Percentiles rank a stretch among this genome's conserved stretches.
Evolutionary conservation across 2,888 invertebrate genomes (phyloP).

Genomic region (Trichopria drosophilae): DNA sequence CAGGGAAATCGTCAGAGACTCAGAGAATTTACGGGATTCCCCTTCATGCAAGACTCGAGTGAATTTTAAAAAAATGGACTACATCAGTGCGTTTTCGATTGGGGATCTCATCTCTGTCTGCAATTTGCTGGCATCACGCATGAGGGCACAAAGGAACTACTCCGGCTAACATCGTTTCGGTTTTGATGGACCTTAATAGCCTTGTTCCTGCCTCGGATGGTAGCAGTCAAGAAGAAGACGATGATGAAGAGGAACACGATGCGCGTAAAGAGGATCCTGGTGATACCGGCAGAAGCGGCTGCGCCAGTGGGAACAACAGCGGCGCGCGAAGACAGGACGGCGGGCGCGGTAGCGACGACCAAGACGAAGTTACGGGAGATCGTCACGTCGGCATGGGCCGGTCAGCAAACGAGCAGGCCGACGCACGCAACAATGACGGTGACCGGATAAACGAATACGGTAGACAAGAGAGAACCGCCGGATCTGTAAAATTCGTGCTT

Average conservation of each 20-base stretch:
- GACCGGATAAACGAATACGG: too few relatives aligned
- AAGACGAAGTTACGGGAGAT: too few relatives aligned
- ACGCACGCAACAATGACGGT: too few relatives aligned
- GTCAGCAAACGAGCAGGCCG: too few relatives aligned
- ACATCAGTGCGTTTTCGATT: neutral
- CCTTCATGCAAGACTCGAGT: slow-evolving; percentile 9
- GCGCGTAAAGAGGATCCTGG: too few relatives aligned
- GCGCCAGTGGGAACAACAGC: too few relatives aligned
- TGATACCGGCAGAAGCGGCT: too few relatives aligned
- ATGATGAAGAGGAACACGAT: neutral
- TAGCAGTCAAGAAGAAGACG: neutral
- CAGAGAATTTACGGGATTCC: slow-evolving; percentile 16
- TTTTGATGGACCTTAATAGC: neutral
- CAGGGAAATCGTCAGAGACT: slow-evolving; percentile 10
- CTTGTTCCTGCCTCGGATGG: neutral
- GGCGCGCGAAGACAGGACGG: too few relatives aligned
- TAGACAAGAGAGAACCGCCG: too few relatives aligned
- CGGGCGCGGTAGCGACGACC: too few relatives aligned
- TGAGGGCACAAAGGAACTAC: neutral
- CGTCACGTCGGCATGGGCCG: too few relatives aligned
- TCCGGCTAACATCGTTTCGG: slow-evolving; percentile 1
- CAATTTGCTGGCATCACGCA: slow-evolving; percentile 7
- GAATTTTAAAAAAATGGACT: slow-evolving; percentile 17
- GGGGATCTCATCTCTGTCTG: slow-evolving; percentile 8
- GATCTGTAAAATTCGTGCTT: too few relatives aligned